Percentiles rank a stretch among this genome's conserved stretches.
These are phyloP conservation scores for Cyrtodaria siliqua DNA, from an alignment of 2,888 invertebrate genomes.

Conservation along the genomic window DNA sequence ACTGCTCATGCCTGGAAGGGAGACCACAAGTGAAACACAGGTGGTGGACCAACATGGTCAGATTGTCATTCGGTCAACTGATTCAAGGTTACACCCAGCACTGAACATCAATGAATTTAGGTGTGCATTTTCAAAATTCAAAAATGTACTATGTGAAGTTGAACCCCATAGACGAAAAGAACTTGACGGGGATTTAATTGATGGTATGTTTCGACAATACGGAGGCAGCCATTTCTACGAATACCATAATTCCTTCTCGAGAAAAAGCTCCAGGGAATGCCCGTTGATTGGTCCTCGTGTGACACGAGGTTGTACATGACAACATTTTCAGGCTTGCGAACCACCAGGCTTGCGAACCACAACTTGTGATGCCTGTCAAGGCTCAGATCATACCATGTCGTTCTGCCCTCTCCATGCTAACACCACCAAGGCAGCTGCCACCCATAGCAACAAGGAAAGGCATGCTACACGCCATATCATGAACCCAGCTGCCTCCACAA, in stretches of 20 bases:
- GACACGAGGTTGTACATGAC: too few relatives aligned
- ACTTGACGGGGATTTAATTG: not conserved
- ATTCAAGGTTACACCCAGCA: not conserved
- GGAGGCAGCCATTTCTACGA: conserved; percentile 3
- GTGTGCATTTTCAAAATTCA: conserved; percentile 1
- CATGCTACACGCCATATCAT: too few relatives aligned
- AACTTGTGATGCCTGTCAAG: too few relatives aligned
- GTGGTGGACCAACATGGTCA: conserved; percentile 3
- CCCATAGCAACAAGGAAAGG: too few relatives aligned
- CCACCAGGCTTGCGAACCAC: not conserved
- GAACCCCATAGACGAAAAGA: not conserved
- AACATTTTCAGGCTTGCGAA: too few relatives aligned
- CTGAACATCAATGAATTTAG: conserved; percentile 5
- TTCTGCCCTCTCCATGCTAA: too few relatives aligned
- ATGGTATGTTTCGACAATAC: not conserved
- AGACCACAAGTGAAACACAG: not conserved
- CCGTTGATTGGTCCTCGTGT: not conserved
- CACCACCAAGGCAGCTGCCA: too few relatives aligned
- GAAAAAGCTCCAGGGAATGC: conserved; percentile 4
- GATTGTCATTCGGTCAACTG: not conserved
- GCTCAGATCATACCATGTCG: too few relatives aligned
- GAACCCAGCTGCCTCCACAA: too few relatives aligned
- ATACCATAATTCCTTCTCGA: conserved; percentile 7
- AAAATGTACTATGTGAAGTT: not conserved
- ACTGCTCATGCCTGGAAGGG: not conserved